Conservation (phyloP, 2,113 vertebrate genomes). For the Xiphias gladius region DNA sequence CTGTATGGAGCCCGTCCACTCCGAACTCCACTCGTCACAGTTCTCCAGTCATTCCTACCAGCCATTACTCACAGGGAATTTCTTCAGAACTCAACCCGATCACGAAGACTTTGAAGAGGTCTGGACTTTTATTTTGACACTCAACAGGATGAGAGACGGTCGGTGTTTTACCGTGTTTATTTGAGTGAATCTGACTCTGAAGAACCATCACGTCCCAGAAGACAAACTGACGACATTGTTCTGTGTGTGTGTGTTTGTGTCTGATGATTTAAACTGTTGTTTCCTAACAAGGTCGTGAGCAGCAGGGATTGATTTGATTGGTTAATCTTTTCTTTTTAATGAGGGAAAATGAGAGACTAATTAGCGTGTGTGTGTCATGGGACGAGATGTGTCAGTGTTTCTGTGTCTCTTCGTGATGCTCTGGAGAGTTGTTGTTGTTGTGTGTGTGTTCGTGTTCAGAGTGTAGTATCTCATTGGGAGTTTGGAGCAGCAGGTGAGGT, state of each 20-base stretch:
- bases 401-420: constrained; percentile 35
- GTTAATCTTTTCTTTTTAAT: constrained; percentile 51
- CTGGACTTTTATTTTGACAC: neutral
- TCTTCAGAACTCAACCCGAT: too few relatives aligned
- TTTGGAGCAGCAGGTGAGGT: constrained; percentile 8
- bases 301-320: constrained; percentile 41
- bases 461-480: neutral
- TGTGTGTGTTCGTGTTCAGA: neutral
- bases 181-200: neutral
- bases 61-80: too few relatives aligned
- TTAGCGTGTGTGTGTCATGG: constrained; percentile 40
- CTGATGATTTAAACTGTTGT: constrained; percentile 40
- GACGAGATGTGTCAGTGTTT: constrained; percentile 33
- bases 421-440: neutral
- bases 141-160: neutral
- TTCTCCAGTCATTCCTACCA: too few relatives aligned
- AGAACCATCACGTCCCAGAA: neutral
- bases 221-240: neutral
- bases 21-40: too few relatives aligned
- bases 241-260: constrained; percentile 12
- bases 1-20: too few relatives aligned
- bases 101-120: too few relatives aligned
- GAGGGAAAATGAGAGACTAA: constrained; percentile 46
- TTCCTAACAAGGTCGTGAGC: constrained; percentile 45
- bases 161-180: neutral